Conservation (phyloP, 2,797 vertebrate species). For the Artibeus jamaicensis region DNA sequence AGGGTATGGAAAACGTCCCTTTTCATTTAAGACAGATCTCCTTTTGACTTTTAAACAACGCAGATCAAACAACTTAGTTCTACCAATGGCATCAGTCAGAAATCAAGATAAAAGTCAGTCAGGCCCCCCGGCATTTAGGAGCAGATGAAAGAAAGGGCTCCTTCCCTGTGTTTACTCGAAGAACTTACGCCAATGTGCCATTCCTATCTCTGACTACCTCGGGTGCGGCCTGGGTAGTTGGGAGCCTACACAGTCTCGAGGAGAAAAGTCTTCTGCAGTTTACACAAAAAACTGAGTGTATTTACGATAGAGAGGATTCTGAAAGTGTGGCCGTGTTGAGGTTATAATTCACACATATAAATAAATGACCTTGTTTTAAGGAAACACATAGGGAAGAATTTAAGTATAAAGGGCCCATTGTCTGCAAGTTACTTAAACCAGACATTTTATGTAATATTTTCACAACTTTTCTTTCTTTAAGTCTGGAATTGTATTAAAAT, state of each 20-base stretch:
- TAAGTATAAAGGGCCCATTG: neutral
- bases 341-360: neutral
- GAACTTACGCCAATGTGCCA: neutral
- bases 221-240: neutral
- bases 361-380: neutral
- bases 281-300: neutral
- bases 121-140: neutral
- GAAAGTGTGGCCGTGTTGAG: neutral
- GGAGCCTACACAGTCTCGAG: neutral
- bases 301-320: neutral
- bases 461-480: neutral
- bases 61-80: constrained; percentile 43
- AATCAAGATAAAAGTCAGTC: constrained; percentile 34
- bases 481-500: neutral
- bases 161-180: neutral
- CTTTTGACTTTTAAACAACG: constrained; percentile 23
- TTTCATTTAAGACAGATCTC: constrained; percentile 24
- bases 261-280: neutral
- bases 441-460: neutral
- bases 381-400: neutral
- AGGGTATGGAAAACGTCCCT: neutral
- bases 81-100: neutral
- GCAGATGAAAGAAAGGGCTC: constrained; percentile 24
- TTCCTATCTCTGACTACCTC: neutral
- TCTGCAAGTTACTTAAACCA: neutral